Percentiles rank a stretch among this genome's conserved stretches.
Conservation (phyloP, 2,113 vertebrate species). For the Tretioscincus oriximinensis region DNA sequence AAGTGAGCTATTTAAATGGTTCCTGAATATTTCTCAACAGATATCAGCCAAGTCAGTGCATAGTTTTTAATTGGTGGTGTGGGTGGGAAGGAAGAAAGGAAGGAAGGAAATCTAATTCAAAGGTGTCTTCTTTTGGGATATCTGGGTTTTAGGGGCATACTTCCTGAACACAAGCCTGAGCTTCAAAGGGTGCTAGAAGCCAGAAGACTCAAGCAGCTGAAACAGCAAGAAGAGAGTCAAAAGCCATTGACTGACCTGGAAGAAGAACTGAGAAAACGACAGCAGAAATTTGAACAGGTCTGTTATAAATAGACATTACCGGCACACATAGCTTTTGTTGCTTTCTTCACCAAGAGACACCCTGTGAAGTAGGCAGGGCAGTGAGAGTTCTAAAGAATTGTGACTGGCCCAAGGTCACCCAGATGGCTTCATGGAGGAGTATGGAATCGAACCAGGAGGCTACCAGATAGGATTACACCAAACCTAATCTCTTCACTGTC, state of each 20-base stretch:
- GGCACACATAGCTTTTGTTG: too few relatives aligned
- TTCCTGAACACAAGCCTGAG: conserved; percentile 74
- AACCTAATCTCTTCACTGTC: not conserved
- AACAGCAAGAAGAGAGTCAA: conserved; percentile 70
- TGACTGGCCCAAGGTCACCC: too few relatives aligned
- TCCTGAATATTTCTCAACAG: too few relatives aligned
- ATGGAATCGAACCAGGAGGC: too few relatives aligned
- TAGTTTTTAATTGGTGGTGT: too few relatives aligned
- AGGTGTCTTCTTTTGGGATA: not conserved
- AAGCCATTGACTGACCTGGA: conserved; percentile 73
- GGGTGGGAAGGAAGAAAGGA: not conserved
- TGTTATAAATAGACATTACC: not conserved
- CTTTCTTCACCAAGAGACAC: too few relatives aligned
- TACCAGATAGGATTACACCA: too few relatives aligned
- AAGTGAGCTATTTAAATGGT: too few relatives aligned
- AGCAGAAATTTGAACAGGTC: conserved; percentile 77
- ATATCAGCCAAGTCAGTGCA: too few relatives aligned
- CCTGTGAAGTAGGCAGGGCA: too few relatives aligned
- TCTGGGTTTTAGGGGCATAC: conserved; percentile 64
- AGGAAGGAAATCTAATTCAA: not conserved
- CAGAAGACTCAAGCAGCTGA: conserved; percentile 68
- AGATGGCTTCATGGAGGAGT: too few relatives aligned
- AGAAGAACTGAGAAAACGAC: conserved; percentile 76
- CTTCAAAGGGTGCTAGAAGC: conserved; percentile 74
- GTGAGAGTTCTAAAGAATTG: too few relatives aligned